Base-by-base conservation (phyloP, 2,113 vertebrate species). In the Podilymbus podiceps region DNA sequence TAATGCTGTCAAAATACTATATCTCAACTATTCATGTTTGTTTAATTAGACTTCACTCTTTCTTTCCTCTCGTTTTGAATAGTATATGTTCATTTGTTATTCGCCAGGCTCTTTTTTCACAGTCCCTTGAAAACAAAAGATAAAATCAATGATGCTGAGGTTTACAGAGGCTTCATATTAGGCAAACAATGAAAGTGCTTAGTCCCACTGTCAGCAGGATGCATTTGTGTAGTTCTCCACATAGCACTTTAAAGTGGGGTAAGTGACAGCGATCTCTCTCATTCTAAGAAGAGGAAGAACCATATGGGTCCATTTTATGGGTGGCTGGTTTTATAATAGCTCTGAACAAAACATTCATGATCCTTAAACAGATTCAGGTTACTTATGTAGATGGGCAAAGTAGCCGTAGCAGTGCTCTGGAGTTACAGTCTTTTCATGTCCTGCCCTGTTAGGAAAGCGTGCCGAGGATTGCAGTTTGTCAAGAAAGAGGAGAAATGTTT, bases 91-190 rank as follows among this genome's bases (percentile, higher is more conserved):
- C 20, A 71, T 85, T 94, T 73, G 4, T 93, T 85, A 50, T 46
- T 69, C 58, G 72, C 8, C 35, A 46, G 52, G 31, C 15, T 50
- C 17, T 55, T 78, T 90, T 46, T 83, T 94, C 60, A 56, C 35
- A 72, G 42, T 75, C 33, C 35, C 22, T 27, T 55, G 33, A 83
- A 88, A 93, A 78, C 19, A 92, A 88, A 95, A 72, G 33, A 47
- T 88, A 92, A 93, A 97, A 86, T 82, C 79, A 79, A 40, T 85
- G 35, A 67, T 79, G n/a, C 58, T n/a, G 17, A 91, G 58, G 53
- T 76, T 90, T 94, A 53, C 49, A 53, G 68, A 59, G 59, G 27
- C 40, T 91, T 94, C 47, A 89, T 79, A 67, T 55, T 72, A 88
- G 46, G 35, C 30, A 56, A 84, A 80, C 56, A 87, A 69, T 31